Conservation (phyloP, 2,797 vertebrate species). For the Eutrigla gurnardus region DNA sequence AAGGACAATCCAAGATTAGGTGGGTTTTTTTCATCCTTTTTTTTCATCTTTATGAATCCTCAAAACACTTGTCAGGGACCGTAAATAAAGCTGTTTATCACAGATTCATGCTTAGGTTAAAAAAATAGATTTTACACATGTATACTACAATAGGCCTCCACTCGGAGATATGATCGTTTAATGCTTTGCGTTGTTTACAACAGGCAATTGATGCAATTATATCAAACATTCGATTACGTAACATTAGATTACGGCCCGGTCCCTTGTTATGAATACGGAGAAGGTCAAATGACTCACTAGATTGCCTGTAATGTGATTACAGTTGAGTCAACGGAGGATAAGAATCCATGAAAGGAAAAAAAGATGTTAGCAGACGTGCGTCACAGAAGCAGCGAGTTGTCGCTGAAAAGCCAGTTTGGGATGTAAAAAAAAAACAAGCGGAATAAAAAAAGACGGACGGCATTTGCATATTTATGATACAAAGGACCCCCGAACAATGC, state of each 20-base stretch:
- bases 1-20: slow-evolving; percentile 60
- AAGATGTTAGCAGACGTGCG: slow-evolving; percentile 67
- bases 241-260: slow-evolving; percentile 71
- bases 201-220: slow-evolving; percentile 69
- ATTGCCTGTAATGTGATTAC: slow-evolving; percentile 76
- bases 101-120: neutral
- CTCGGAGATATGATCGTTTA: slow-evolving; percentile 52
- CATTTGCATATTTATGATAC: slow-evolving; percentile 73
- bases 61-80: slow-evolving; percentile 40
- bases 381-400: slow-evolving; percentile 55
- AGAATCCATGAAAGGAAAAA: slow-evolving; percentile 66
- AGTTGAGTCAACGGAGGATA: slow-evolving; percentile 73
- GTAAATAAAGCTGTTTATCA: slow-evolving; percentile 52
- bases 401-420: slow-evolving; percentile 63
- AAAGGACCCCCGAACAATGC: slow-evolving; percentile 48
- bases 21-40: slow-evolving; percentile 14
- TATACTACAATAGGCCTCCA: slow-evolving; percentile 29
- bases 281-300: slow-evolving; percentile 81
- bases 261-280: slow-evolving; percentile 69
- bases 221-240: slow-evolving; percentile 74
- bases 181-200: slow-evolving; percentile 50
- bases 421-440: slow-evolving; percentile 54
- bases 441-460: slow-evolving; percentile 54
- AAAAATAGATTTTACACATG: slow-evolving; percentile 26
- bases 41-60: slow-evolving; percentile 65